Evolutionary conservation across 2,888 invertebrate species (phyloP), one percentile per base, ranked within the genome.

Genomic region (Nephrotoma appendiculata): DNA sequence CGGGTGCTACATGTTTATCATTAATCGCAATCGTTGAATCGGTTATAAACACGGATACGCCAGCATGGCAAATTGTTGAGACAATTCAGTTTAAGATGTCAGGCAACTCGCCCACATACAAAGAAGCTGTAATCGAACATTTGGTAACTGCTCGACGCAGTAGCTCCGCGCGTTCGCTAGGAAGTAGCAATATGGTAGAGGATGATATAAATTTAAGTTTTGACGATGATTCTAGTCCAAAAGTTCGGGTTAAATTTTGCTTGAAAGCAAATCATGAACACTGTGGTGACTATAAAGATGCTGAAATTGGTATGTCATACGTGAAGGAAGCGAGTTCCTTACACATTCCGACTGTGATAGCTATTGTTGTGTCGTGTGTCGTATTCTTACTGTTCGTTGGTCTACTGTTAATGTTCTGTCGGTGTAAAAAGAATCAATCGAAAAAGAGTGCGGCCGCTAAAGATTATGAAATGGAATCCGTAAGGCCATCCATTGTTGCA

Each of bases 381-480:
- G 95, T 97, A n/a, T 95, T 96, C 89, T 93, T 96, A 5, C 92
- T 96, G 0, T 96, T 96, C 90, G 93, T 95, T 71, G 95, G 95
- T 12, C 92, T 97, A 6, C 92, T 97, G 87, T 93, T 96, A 89
- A 94, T 97, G 90, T 97, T 97, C 93, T 97, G 97, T 90, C 95
- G 96, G 87, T 96, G 97, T 91, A 96, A 96, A 89, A 94, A 96
- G 87, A 95, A 95, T 90, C 96, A 96, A 90, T 94, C 94, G 89
- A 96, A 96, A 91, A 96, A 97, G 91, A 95, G 96, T 88, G 93
- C 93, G 88, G 95, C 95, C 89, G 94, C 95, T 43, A 98, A 98
- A 92, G 97, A 97, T 91, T 97, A 97, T 91, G 97, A 97, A 92
- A 96, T 97, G 95, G 97, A 97, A 90, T 95, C 96, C 0, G 96